phyloP scores from a whole-genome alignment of 2,888 invertebrate species.

The Orchestes rusci region DNA sequence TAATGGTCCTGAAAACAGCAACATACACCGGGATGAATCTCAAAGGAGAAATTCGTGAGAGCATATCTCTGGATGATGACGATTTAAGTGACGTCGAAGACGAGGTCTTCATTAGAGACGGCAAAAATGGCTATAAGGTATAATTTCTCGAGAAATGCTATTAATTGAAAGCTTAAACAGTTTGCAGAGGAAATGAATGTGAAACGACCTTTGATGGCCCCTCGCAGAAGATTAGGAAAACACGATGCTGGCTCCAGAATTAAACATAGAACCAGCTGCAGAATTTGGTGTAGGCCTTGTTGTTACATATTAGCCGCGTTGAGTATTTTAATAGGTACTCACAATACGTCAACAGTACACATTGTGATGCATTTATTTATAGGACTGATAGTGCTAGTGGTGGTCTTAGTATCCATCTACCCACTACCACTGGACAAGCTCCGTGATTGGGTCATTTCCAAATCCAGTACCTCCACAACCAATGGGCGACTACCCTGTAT shows the following conservation, averaged over 20 bases:
- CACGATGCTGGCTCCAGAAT: constrained; percentile 47
- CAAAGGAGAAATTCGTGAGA: constrained; percentile 58
- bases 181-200: constrained; percentile 60
- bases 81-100: constrained; percentile 69
- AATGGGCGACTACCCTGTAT: constrained; percentile 51
- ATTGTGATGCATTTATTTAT: constrained; percentile 31
- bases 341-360: background rate
- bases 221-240: constrained; percentile 53
- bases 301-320: constrained; percentile 59
- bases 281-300: constrained; percentile 56
- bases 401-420: constrained; percentile 57
- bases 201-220: constrained; percentile 68
- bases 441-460: constrained; percentile 50
- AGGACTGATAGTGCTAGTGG: constrained; percentile 56
- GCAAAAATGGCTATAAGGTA: constrained; percentile 56
- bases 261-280: constrained; percentile 50
- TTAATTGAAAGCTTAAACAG: too few relatives aligned
- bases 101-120: constrained; percentile 70
- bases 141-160: background rate
- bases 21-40: constrained; percentile 54
- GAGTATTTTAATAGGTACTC: constrained; percentile 48
- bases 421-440: constrained; percentile 56
- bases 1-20: constrained; percentile 41
- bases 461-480: constrained; percentile 24
- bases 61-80: constrained; percentile 58